A percentile compares a stretch with the other conserved stretches of the same genome.
Conservation (phyloP, 2,888 invertebrate genomes). For the Isoperla grammatica region DNA sequence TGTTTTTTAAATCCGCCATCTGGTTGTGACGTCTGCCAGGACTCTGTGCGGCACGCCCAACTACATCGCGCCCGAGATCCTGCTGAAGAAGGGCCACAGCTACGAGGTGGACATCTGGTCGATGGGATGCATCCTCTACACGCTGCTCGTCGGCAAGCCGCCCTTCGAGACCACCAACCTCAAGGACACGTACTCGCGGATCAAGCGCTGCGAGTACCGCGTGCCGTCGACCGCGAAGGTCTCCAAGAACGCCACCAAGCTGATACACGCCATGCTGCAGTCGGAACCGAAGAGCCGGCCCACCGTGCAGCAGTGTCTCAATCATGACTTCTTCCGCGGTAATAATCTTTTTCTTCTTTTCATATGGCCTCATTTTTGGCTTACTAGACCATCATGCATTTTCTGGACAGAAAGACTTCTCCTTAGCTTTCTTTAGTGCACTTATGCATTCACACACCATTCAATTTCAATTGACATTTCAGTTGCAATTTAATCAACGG, state of each 20-base stretch:
- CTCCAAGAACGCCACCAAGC: slow-evolving; percentile 40
- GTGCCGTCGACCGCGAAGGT: slow-evolving; percentile 52
- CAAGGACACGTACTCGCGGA: slow-evolving; percentile 92
- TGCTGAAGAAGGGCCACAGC: slow-evolving; percentile 95
- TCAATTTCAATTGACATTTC: too few relatives aligned
- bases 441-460: too few relatives aligned
- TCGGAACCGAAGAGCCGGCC: slow-evolving; percentile 79
- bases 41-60: slow-evolving; percentile 99
- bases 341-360: too few relatives aligned
- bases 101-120: slow-evolving; percentile 99
- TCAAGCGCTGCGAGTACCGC: slow-evolving; percentile 90
- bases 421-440: too few relatives aligned
- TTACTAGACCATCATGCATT: too few relatives aligned
- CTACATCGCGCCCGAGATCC: slow-evolving; percentile 98
- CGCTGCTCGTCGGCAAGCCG: slow-evolving; percentile 91
- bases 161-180: slow-evolving; percentile 96
- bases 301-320: slow-evolving; percentile 64
- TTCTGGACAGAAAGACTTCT: too few relatives aligned
- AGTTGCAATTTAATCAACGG: too few relatives aligned
- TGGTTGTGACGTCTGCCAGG: slow-evolving; percentile 46
- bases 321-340: slow-evolving; percentile 64
- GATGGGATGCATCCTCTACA: slow-evolving; percentile 98
- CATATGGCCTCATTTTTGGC: too few relatives aligned
- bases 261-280: slow-evolving; percentile 81
- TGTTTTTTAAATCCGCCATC: too few relatives aligned